Evolutionary conservation across 2,888 invertebrate genomes (phyloP).

Genomic region (Thereva unica): DNA sequence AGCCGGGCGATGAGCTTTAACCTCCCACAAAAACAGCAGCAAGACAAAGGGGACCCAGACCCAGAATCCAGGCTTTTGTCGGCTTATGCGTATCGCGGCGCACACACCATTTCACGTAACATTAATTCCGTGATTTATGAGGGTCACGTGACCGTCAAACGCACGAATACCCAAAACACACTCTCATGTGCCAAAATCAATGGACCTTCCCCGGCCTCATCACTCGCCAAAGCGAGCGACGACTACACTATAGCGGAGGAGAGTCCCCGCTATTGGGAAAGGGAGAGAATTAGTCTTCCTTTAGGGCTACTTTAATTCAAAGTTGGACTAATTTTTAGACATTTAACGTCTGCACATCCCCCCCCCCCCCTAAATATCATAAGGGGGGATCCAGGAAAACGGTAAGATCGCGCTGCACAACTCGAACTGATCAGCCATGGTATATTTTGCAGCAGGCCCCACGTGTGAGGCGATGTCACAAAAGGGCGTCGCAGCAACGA

Average conservation of each 20-base stretch:
- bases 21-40: conserved; percentile 12
- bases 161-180: conserved; percentile 50
- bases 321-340: too few relatives aligned
- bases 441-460: too few relatives aligned
- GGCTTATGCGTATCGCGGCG: conserved; percentile 42
- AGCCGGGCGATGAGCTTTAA: conserved; percentile 3
- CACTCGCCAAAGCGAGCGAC: conserved; percentile 1
- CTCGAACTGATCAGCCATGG: too few relatives aligned
- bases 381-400: too few relatives aligned
- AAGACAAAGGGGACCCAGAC: conserved; percentile 21
- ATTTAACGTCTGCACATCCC: too few relatives aligned
- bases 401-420: too few relatives aligned
- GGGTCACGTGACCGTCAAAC: conserved; percentile 60
- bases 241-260: background rate
- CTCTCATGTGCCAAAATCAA: conserved; percentile 36
- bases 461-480: background rate
- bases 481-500: background rate
- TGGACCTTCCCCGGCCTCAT: conserved; percentile 28
- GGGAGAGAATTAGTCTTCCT: too few relatives aligned
- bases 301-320: too few relatives aligned
- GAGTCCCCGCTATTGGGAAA: background rate
- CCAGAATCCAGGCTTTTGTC: conserved; percentile 31
- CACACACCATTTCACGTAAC: conserved; percentile 60
- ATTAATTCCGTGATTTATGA: conserved; percentile 60
- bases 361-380: too few relatives aligned